These are phyloP conservation scores for Belonocnema kinseyi DNA, from an alignment of 1,140 invertebrate species.

Conservation along the genomic window DNA sequence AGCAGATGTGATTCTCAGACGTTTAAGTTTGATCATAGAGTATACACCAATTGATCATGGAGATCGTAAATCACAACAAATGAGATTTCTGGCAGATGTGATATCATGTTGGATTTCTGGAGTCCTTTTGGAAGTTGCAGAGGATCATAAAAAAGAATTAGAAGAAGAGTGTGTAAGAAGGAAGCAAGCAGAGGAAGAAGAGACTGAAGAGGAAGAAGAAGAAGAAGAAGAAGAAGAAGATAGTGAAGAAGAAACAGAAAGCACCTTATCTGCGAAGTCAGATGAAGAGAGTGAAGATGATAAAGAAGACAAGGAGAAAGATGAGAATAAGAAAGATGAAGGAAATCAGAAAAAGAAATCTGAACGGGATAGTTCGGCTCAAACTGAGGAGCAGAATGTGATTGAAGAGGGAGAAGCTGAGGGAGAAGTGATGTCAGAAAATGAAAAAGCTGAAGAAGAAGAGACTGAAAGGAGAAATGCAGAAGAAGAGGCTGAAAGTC, in stretches of 20 bases:
- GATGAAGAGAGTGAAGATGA: conserved; percentile 33
- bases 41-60: conserved; percentile 52
- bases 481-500: conserved; percentile 18
- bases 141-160: conserved; percentile 50
- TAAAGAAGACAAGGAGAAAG: conserved; percentile 21
- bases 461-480: conserved; percentile 17
- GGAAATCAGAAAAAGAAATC: conserved; percentile 1
- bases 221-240: no score
- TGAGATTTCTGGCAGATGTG: conserved; percentile 64
- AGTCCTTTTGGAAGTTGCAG: conserved; percentile 60
- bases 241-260: conserved; percentile 20
- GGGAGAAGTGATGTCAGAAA: conserved; percentile 25
- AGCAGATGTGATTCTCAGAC: conserved; percentile 59
- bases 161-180: conserved; percentile 46
- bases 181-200: conserved; percentile 41
- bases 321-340: conserved; percentile 22
- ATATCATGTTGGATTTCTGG: conserved; percentile 68
- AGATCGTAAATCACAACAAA: conserved; percentile 66
- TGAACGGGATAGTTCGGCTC: neutral
- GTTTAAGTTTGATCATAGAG: conserved; percentile 55
- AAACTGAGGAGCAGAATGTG: neutral
- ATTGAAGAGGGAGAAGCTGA: neutral
- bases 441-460: neutral
- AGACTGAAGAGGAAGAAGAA: conserved; percentile 41
- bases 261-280: neutral